Base-by-base conservation (phyloP, 2,113 vertebrate genomes). In the Menidia beryllina region DNA sequence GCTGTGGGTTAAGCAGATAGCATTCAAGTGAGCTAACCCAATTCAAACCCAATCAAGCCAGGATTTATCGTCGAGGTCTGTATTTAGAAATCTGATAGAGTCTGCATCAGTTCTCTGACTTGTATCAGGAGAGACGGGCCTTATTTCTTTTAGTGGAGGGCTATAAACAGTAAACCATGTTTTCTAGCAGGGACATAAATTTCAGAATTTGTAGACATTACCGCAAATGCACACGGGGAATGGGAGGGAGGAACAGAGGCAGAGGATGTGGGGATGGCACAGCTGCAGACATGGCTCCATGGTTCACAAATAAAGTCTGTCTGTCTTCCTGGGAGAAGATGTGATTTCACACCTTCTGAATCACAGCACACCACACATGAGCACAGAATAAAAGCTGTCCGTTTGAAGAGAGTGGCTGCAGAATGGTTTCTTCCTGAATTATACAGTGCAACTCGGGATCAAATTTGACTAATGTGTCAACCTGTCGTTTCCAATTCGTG, bases 1-100 rank as follows among this genome's bases (percentile, higher is more conserved):
- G 93, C 92, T 93, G 93, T 93, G 93, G 92, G 91, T 93, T 92
- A 93, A 93, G 89, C 90, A 93, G 93, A 94, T 93, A 94, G 92
- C 91, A 93, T 94, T 94, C 93, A 93, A 93, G 90, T 93, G 90
- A 93, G 92, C 88, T 94, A 94, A 94, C 92, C 92, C 88, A 93
- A 94, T 94, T 94, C 85, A 89, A 89, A 86, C 83, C 89, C 93
- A 93, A 94, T 94, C 92, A 92, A 88, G 88, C 79, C 78, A 60
- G 85, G 92, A 93, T 94, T 94, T 94, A 94, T 93, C 88, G 93
- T 91, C 52, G 88, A 84, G 86, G 91, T 90, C 93, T 94, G 92
- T 90, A 91, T 92, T 93, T 90, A 90, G 88, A 93, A 93, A 94
- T 94, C 92, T 91, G 93, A 94, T 94, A 91, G 90, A 93, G 91